A percentile compares a stretch with the other conserved stretches of the same genome.
These are phyloP conservation scores for Bruchidius siliquastri DNA, from an alignment of 2,888 invertebrate species.

Conservation along the genomic window DNA sequence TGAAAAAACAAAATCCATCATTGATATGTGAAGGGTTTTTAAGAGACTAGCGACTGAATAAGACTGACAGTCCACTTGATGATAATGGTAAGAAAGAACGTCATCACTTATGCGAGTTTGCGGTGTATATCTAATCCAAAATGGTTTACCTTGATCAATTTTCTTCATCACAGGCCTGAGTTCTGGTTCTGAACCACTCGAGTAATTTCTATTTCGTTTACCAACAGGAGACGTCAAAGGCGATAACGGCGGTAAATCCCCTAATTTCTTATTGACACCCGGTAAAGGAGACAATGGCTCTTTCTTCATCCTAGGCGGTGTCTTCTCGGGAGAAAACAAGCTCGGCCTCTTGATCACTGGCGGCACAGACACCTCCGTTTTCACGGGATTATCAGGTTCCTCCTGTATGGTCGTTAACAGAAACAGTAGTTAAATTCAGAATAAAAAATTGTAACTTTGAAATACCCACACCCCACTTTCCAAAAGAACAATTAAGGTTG, in stretches of 20 bases:
- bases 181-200: slow-evolving; percentile 56
- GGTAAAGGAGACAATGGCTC: slow-evolving; percentile 27
- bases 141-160: slow-evolving; percentile 48
- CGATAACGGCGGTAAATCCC: slow-evolving; percentile 22
- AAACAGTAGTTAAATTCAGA: no score
- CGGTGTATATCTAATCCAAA: no score
- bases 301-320: slow-evolving; percentile 48
- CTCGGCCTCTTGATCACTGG: slow-evolving; percentile 54
- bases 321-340: slow-evolving; percentile 63
- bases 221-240: slow-evolving; percentile 27
- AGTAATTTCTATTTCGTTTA: slow-evolving; percentile 43
- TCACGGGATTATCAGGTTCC: slow-evolving; percentile 4
- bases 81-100: no score
- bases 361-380: slow-evolving; percentile 28
- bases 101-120: no score
- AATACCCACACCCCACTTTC: no score
- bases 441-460: no score
- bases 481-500: no score
- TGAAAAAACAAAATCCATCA: not conserved
- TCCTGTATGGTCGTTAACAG: not conserved
- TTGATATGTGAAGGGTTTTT: no score
- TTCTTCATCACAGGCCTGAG: slow-evolving; percentile 59
- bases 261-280: slow-evolving; percentile 7
- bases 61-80: no score
- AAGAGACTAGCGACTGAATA: no score